Base-by-base conservation (phyloP, 2,113 vertebrate species). In the Poeciliopsis turrubarensis region DNA sequence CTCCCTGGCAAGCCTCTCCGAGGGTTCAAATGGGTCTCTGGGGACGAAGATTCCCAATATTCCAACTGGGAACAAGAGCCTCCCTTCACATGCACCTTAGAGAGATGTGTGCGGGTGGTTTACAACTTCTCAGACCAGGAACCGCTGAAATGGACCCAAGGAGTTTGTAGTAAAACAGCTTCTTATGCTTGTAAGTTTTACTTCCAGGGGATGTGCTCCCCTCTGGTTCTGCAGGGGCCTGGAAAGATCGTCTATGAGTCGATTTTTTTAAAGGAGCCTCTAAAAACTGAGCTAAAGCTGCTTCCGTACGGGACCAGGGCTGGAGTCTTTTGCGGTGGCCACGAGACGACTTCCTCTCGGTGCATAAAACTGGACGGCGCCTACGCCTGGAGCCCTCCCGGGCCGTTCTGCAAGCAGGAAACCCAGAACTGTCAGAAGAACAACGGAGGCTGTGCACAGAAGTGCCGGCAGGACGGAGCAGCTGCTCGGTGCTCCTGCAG, bases 11-110 rank as follows among this genome's bases (percentile, higher is more conserved):
- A 41, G 31, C n/a, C 77, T 10, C 87, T 95, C 17, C 78, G 32
- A 60, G 94, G 94, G 15, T 95, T 94, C 72, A 87, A 80, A 60
- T 95, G 94, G 94, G 69, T 86, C 1, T 82, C 89, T 17, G 90
- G 79, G n/a, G 31, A 77, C 3, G 14, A 62, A 15, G 75, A 90
- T 1, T 89, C 92, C 30, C 26, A 66, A 25, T 94, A 92, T 81
- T 89, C 93, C 63, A 94, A 93, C 72, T 95, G 94, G 94, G 72
- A 62, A 15, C 81, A 77, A 51, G 88, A 93, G 31, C 94, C 94
- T 1, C 29, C 2, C 3, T 4, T 22, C 54, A 95, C 94, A 4
- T 95, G 94, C 76, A 87, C 80, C 6, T 77, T 86, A 22, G 91
- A 94, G 4, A 87, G 92, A 31, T 95, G 94, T 63, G 94, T 93